Evolutionary conservation across 2,113 vertebrate species (phyloP).

Genomic region (Blennius ocellaris): DNA sequence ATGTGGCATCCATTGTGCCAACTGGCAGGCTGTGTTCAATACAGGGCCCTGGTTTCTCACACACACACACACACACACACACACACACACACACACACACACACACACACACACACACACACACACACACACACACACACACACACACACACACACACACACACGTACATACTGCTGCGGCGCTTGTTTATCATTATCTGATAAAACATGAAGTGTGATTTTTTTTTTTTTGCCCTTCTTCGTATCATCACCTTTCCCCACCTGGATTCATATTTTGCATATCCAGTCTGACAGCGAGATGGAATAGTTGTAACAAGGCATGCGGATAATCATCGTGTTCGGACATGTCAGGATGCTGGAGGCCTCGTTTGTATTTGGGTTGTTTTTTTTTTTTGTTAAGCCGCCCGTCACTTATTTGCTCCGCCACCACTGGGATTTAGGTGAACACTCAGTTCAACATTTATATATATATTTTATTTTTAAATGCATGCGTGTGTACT

Average conservation of each 20-base stretch:
- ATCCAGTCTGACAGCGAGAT: conserved; percentile 62
- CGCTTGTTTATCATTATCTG: conserved; percentile 31
- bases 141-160: conserved; percentile 40
- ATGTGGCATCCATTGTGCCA: conserved; percentile 76
- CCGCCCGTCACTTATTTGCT: conserved; percentile 40
- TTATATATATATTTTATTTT: not conserved
- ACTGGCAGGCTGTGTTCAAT: conserved; percentile 72
- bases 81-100: conserved; percentile 19
- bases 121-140: conserved; percentile 48
- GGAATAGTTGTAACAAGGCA: conserved; percentile 59
- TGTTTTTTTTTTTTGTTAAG: conserved; percentile 31
- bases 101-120: too few relatives aligned
- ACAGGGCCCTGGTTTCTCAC: conserved; percentile 61
- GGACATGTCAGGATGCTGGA: conserved; percentile 55
- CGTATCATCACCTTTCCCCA: conserved; percentile 38
- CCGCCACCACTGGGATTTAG: not conserved
- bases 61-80: conserved; percentile 44
- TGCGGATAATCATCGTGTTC: conserved; percentile 62
- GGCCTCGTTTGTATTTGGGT: conserved; percentile 37
- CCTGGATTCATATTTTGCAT: conserved; percentile 59
- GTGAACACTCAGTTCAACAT: not conserved
- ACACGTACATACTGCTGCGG: conserved; percentile 16
- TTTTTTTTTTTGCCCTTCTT: conserved; percentile 3
- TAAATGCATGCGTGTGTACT: not conserved
- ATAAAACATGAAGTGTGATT: conserved; percentile 35